These are phyloP conservation scores for Rutpela maculata DNA, from an alignment of 2,888 invertebrate genomes.

Conservation along the genomic window DNA sequence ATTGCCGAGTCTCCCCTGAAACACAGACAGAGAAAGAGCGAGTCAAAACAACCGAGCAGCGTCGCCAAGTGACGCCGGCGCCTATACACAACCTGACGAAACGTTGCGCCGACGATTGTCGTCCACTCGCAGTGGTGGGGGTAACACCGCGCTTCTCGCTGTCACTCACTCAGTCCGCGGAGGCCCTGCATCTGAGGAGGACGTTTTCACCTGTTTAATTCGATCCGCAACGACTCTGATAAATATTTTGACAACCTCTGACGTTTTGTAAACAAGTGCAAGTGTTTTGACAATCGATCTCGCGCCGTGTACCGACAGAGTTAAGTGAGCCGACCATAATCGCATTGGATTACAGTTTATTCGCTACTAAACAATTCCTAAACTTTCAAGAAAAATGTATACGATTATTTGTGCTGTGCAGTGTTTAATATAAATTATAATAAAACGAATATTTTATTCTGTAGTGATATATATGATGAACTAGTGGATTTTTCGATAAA, in stretches of 20 bases:
- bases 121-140: conserved; percentile 67
- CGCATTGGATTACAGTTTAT: conserved; percentile 30
- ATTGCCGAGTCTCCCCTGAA: conserved; percentile 61
- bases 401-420: conserved; percentile 58
- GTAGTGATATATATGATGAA: conserved; percentile 43
- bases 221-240: conserved; percentile 43
- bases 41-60: conserved; percentile 57
- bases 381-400: conserved; percentile 52
- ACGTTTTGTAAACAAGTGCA: conserved; percentile 38
- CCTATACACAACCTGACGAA: conserved; percentile 68
- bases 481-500: conserved; percentile 48
- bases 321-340: conserved; percentile 21
- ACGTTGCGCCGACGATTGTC: conserved; percentile 70
- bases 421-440: conserved; percentile 40
- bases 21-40: conserved; percentile 59
- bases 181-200: conserved; percentile 70
- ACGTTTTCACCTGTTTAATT: conserved; percentile 64
- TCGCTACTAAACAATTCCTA: conserved; percentile 10
- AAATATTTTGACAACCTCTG: conserved; percentile 28
- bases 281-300: conserved; percentile 37
- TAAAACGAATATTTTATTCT: conserved; percentile 23
- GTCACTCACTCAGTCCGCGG: conserved; percentile 75
- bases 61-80: conserved; percentile 71
- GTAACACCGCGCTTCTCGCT: conserved; percentile 70
- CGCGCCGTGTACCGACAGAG: conserved; percentile 29